Evolutionary conservation across 2,888 invertebrate genomes (phyloP).

Genomic region (Cepaea hortensis): DNA sequence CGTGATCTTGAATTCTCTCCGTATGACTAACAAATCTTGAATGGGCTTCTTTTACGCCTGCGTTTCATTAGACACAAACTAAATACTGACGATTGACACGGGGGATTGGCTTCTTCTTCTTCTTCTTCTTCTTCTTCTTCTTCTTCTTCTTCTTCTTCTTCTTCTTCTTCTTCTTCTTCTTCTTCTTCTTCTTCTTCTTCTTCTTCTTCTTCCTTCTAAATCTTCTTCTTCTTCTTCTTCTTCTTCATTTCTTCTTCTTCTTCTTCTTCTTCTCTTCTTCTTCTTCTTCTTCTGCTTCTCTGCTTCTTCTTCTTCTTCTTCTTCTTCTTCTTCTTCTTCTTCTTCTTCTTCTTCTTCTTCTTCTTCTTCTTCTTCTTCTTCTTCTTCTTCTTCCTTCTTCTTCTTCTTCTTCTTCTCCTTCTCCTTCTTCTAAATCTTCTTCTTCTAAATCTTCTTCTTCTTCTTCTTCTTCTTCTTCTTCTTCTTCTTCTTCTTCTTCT

Average conservation of each 20-base stretch:
- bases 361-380: background rate
- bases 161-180: background rate
- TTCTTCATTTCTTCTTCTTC: background rate
- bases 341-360: background rate
- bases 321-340: background rate
- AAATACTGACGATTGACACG: background rate
- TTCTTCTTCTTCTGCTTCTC: background rate
- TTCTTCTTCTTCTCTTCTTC: background rate
- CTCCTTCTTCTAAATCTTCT: background rate
- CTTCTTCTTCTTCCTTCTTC: conserved; percentile 1
- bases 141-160: background rate
- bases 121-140: background rate
- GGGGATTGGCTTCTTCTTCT: background rate
- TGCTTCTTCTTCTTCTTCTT: background rate
- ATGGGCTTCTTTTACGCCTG: background rate
- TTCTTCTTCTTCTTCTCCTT: background rate
- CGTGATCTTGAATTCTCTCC: too few species aligned
- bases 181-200: background rate
- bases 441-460: background rate
- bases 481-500: conserved; percentile 12
- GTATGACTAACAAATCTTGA: too few species aligned
- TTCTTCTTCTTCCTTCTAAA: background rate
- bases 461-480: background rate
- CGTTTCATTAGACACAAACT: background rate
- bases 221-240: conserved; percentile 1